These are phyloP conservation scores for Salarias fasciatus DNA, from an alignment of 2,797 vertebrate species.

Conservation along the genomic window DNA sequence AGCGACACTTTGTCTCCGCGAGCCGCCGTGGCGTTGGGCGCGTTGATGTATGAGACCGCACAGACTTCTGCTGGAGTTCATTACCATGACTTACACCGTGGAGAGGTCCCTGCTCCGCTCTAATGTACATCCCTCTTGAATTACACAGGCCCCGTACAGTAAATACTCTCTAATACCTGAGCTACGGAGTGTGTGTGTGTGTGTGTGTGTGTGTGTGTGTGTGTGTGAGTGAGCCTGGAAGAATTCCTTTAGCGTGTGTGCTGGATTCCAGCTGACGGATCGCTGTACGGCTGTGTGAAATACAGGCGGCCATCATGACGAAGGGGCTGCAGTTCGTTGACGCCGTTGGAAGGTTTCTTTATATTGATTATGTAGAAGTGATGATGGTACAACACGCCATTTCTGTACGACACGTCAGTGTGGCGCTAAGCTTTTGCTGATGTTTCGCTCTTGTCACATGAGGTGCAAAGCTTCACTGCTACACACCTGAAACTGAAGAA, in stretches of 20 bases:
- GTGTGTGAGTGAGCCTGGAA: not conserved
- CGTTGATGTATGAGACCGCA: conserved; percentile 50
- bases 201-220: conserved; percentile 9
- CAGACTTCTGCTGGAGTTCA: conserved; percentile 62
- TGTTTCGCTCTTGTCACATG: too few species aligned
- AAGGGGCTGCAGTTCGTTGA: too few species aligned
- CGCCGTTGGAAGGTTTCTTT: too few species aligned
- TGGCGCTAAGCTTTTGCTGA: too few species aligned
- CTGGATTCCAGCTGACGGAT: conserved; percentile 33
- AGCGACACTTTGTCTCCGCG: conserved; percentile 35
- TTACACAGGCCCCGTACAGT: conserved; percentile 47
- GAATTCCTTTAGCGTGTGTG: conserved; percentile 5
- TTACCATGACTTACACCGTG: conserved; percentile 68
- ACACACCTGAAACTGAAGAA: too few species aligned
- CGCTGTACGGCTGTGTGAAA: conserved; percentile 36
- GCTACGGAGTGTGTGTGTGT: conserved; percentile 9
- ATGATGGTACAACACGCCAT: too few species aligned
- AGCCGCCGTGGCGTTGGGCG: conserved; percentile 20
- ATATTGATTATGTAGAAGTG: too few species aligned
- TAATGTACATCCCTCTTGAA: conserved; percentile 58
- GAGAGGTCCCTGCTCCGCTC: conserved; percentile 51
- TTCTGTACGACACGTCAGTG: too few species aligned
- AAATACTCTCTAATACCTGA: conserved; percentile 43
- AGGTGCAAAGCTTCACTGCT: too few species aligned
- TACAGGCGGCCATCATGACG: conserved; percentile 42